phyloP scores from a whole-genome alignment of 1,140 invertebrate species.

The Drosophila kanapiae region DNA sequence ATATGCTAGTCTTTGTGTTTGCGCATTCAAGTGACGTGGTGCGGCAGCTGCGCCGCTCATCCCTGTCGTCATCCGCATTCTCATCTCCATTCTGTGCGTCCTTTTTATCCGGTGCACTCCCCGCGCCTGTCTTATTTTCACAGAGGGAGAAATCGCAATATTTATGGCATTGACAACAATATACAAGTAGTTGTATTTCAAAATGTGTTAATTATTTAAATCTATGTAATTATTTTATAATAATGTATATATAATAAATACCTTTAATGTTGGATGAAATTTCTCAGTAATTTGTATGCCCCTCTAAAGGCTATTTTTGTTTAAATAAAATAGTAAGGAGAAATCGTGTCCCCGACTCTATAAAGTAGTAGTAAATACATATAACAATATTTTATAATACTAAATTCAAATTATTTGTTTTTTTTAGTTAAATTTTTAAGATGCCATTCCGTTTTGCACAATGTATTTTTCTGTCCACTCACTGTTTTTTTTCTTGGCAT shows the following conservation, averaged over 20 bases:
- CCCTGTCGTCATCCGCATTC: constrained; percentile 19
- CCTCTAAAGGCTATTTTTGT: no score
- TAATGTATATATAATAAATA: not conserved
- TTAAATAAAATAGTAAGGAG: no score
- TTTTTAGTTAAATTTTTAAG: not conserved
- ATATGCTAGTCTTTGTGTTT: constrained; percentile 80
- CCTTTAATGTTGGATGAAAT: no score
- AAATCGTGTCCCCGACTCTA: no score
- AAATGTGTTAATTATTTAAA: no score
- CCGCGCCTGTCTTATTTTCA: constrained; percentile 16
- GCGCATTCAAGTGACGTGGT: constrained; percentile 75
- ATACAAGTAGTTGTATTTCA: not conserved
- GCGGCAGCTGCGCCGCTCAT: constrained; percentile 47
- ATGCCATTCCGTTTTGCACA: not conserved
- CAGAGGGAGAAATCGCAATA: constrained; percentile 6
- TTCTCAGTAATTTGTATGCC: no score
- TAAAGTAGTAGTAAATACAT: no score
- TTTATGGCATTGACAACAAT: not conserved
- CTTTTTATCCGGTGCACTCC: constrained; percentile 26
- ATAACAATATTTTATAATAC: no score
- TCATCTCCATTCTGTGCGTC: constrained; percentile 36
- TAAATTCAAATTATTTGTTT: not conserved
- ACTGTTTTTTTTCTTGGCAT: constrained; percentile 23
- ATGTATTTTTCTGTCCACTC: constrained; percentile 24
- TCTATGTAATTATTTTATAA: not conserved